These are phyloP conservation scores for Meles meles DNA, from an alignment of 2,113 vertebrate species.

Conservation along the genomic window DNA sequence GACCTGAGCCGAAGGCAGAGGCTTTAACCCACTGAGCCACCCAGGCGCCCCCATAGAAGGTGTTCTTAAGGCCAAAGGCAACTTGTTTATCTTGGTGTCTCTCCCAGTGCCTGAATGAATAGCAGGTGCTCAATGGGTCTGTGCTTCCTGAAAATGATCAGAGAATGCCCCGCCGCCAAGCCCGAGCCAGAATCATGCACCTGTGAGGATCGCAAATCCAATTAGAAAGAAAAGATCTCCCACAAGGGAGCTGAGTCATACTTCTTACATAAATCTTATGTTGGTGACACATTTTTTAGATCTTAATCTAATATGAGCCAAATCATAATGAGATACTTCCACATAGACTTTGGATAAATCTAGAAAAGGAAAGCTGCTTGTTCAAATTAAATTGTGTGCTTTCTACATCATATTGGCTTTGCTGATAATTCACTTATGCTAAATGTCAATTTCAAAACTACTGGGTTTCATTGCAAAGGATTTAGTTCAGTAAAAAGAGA, in stretches of 20 bases:
- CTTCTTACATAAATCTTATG: conserved; percentile 53
- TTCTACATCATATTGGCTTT: conserved; percentile 38
- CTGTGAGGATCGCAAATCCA: conserved; percentile 33
- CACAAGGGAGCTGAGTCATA: conserved; percentile 44
- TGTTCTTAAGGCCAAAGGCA: not conserved
- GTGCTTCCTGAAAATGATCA: conserved; percentile 28
- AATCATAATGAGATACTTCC: conserved; percentile 45
- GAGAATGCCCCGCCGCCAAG: not conserved
- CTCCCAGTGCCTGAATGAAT: not conserved
- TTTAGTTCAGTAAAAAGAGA: conserved; percentile 53
- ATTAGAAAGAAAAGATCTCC: conserved; percentile 21
- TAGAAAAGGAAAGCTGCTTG: conserved; percentile 35
- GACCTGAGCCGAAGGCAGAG: no score
- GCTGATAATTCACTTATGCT: conserved; percentile 37
- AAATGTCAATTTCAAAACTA: conserved; percentile 61
- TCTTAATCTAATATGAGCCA: conserved; percentile 24
- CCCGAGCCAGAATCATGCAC: not conserved
- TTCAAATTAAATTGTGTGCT: conserved; percentile 47
- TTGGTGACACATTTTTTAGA: conserved; percentile 54
- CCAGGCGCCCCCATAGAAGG: no score
- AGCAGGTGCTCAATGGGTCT: not conserved
- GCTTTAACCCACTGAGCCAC: no score
- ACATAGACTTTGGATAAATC: not conserved
- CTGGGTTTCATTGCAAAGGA: conserved; percentile 38
- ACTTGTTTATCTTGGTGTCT: conserved; percentile 2